Base-by-base conservation (phyloP, 2,797 vertebrate genomes). In the Sparus aurata region DNA sequence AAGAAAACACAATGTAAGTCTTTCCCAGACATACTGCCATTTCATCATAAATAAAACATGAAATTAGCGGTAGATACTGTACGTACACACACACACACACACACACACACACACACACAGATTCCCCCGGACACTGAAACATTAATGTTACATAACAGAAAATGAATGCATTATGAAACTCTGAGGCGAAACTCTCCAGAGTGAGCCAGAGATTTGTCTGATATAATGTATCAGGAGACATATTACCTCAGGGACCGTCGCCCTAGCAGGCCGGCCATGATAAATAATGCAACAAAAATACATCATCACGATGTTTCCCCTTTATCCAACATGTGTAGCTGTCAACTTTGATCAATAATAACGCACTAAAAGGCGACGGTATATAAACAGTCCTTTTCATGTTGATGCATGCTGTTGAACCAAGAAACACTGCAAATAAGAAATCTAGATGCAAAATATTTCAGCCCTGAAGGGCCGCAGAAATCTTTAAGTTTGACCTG, bases 211-310 rank as follows among this genome's bases (percentile, higher is more conserved):
- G 80, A 91, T 90, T 91, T 88, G 89, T 93, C 88, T 92, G 91
- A 91, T 90, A 85, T 92, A 91, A 94, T 92, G 93, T 90, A 91
- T 92, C 89, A 90, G 80, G 89, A 92, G 93, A 92, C 85, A 2
- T 84, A 90, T 93, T 87, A 94, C 93, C 93, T 90, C 91, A 49
- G 92, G 93, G 92, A 93, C 77, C 47, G 86, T 84, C 68, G 68
- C 85, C 90, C 79, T 77, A 83, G 79, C 89, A 86, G 87, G 85
- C 92, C 86, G 82, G 88, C 80, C 79, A 67, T 78, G 71, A 94
- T 95, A 94, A 95, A 95, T 95, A 95, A 94, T 95, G 91, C 93
- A 95, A 80, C 83, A 85, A 91, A 94, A 93, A 94, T 92, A 93
- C 90, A 94, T 92, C 93, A 93, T 87, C 69, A 20, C 85, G 91